These are phyloP conservation scores for Phocoena phocoena DNA, from an alignment of 2,113 vertebrate species.

Conservation along the genomic window DNA sequence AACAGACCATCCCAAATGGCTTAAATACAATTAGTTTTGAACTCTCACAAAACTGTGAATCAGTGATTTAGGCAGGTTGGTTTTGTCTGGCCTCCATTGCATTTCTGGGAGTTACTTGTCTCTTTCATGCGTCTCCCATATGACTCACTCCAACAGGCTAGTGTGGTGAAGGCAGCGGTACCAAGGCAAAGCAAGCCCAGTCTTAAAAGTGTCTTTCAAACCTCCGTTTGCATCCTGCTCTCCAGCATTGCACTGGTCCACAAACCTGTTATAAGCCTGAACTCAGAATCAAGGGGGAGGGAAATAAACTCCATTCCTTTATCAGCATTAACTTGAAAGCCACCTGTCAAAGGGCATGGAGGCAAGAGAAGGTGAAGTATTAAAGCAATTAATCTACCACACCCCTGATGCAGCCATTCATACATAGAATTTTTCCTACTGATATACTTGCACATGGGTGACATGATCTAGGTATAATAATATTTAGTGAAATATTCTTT, in stretches of 20 bases:
- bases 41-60: not conserved
- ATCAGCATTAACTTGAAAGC: not conserved
- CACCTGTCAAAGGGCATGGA: not conserved
- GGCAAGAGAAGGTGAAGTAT: not conserved
- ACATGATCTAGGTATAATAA: not conserved
- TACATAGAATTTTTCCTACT: not conserved
- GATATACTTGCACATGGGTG: not conserved
- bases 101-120: not conserved
- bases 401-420: not conserved
- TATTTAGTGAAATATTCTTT: not conserved
- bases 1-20: not conserved
- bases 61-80: not conserved
- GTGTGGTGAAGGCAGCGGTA: not conserved
- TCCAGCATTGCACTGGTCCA: not conserved
- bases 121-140: not conserved
- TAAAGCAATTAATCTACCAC: not conserved
- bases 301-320: not conserved
- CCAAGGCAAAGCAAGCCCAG: not conserved
- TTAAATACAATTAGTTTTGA: not conserved
- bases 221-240: not conserved
- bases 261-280: not conserved
- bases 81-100: not conserved
- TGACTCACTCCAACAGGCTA: not conserved
- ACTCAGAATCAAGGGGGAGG: not conserved
- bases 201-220: not conserved